These are phyloP conservation scores for Prunella strophiata DNA, from an alignment of 2,797 vertebrate species.

Conservation along the genomic window DNA sequence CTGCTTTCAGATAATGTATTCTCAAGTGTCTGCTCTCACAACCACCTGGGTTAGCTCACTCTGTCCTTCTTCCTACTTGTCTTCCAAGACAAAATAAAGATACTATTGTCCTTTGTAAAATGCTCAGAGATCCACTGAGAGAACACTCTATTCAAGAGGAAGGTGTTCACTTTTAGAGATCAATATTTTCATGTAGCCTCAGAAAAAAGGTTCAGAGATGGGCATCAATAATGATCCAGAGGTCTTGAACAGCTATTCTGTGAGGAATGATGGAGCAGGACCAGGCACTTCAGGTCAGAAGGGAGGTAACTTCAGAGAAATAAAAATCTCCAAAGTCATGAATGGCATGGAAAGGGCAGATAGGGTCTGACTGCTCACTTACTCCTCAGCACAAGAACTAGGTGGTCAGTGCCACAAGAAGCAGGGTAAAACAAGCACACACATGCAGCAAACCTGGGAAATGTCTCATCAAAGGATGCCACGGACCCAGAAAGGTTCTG, in stretches of 20 bases:
- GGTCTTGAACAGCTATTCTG: background rate
- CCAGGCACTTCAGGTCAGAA: background rate
- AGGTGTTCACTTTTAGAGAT: background rate
- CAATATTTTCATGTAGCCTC: background rate
- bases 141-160: background rate
- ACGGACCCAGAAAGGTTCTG: accelerated
- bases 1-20: background rate
- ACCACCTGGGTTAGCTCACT: background rate
- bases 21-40: background rate
- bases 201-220: background rate
- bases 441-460: background rate
- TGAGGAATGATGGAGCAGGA: background rate
- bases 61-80: background rate
- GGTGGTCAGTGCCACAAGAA: background rate
- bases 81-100: background rate
- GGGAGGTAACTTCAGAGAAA: background rate
- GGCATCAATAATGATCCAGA: background rate
- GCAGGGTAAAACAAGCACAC: background rate
- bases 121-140: background rate
- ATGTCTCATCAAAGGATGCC: background rate
- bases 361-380: background rate
- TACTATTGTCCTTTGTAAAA: background rate
- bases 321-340: background rate
- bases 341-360: background rate
- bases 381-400: background rate